phyloP scores from a whole-genome alignment of 30 jellyfish, hydroid and myxozoan genomes.

The Pseudorhiza aurosa region DNA sequence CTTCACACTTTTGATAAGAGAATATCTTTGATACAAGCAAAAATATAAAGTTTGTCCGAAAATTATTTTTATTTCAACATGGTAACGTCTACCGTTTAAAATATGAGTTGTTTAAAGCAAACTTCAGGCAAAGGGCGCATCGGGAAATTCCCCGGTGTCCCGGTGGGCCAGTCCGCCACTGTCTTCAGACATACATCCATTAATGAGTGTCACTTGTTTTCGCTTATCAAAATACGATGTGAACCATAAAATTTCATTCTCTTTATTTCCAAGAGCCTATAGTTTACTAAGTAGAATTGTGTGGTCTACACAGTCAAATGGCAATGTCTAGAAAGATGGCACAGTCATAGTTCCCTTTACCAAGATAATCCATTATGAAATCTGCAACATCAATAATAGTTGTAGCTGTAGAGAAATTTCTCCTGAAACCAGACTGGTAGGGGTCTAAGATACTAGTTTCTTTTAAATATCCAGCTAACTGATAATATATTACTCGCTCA shows the following conservation, averaged over 20 bases:
- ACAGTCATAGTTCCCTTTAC: constrained; percentile 24
- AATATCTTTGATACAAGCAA: too few relatives aligned
- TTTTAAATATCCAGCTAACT: constrained; percentile 10
- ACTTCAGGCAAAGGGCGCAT: too few relatives aligned
- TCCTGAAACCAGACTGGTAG: constrained; percentile 28
- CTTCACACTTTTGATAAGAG: too few relatives aligned
- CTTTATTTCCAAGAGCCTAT: constrained; percentile 1
- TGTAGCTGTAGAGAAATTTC: constrained; percentile 33
- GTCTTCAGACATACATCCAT: neutral
- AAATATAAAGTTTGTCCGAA: too few relatives aligned
- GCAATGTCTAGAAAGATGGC: constrained; percentile 29
- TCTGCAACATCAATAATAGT: constrained; percentile 28
- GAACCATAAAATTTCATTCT: constrained; percentile 27
- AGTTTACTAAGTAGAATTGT: constrained; percentile 7
- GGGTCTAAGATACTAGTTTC: constrained; percentile 9
- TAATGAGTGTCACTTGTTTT: neutral
- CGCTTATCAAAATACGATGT: constrained; percentile 23
- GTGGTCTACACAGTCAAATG: constrained; percentile 30
- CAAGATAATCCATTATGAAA: constrained; percentile 19
- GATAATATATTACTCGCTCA: constrained; percentile 3
- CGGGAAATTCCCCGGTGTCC: constrained; percentile 10
- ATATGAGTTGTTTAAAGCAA: too few relatives aligned
- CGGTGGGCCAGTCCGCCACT: constrained; percentile 3
- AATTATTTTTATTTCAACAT: too few relatives aligned
- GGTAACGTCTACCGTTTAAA: too few relatives aligned